Conservation (phyloP, 2,113 vertebrate species). For the Suricata suricatta region DNA sequence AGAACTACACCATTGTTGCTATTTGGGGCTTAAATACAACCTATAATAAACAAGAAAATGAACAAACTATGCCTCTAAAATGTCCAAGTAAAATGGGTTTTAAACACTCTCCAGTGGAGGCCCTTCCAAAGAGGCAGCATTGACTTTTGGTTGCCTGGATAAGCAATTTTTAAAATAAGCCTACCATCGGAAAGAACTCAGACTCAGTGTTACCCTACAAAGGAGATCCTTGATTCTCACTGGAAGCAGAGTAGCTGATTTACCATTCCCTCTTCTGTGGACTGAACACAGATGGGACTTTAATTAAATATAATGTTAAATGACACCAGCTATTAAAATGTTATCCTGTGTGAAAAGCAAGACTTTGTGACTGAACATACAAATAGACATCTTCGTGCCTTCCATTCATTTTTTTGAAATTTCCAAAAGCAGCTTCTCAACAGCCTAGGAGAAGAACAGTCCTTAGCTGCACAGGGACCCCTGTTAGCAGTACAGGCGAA, state of each 20-base stretch:
- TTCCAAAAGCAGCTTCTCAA: slow-evolving; percentile 28
- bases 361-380: slow-evolving; percentile 6
- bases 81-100: slow-evolving; percentile 55
- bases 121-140: background rate
- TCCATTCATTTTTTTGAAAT: slow-evolving; percentile 34
- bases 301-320: slow-evolving; percentile 59
- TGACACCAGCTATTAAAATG: slow-evolving; percentile 57
- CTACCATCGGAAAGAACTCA: slow-evolving; percentile 16
- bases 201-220: background rate
- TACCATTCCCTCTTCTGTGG: background rate
- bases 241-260: slow-evolving; percentile 11
- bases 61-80: slow-evolving; percentile 51
- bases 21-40: slow-evolving; percentile 59
- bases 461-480: slow-evolving; percentile 22
- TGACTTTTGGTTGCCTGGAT: slow-evolving; percentile 25
- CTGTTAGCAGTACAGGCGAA: background rate
- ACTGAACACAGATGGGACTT: slow-evolving; percentile 33
- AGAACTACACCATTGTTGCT: slow-evolving; percentile 60
- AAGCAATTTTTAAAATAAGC: slow-evolving; percentile 42
- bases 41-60: slow-evolving; percentile 51
- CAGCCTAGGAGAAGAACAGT: background rate
- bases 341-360: slow-evolving; percentile 41
- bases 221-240: slow-evolving; percentile 31
- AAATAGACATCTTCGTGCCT: slow-evolving; percentile 18
- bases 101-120: slow-evolving; percentile 32